phyloP scores from a whole-genome alignment of 2,888 invertebrate genomes.

The Nephrocerus scutellatus region DNA sequence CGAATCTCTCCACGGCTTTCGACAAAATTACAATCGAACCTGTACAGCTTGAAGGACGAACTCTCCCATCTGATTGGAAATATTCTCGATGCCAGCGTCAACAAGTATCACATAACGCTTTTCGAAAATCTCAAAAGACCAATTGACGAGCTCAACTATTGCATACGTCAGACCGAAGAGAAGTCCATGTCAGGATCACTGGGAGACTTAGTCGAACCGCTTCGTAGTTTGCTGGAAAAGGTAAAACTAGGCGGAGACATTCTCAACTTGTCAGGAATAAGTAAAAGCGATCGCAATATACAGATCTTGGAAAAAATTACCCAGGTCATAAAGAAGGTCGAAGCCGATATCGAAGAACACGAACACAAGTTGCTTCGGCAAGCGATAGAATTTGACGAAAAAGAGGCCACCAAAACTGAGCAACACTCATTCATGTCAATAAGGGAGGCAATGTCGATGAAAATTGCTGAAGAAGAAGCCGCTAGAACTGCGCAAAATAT shows the following conservation, averaged over 20 bases:
- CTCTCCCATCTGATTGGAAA: constrained; percentile 54
- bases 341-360: constrained; percentile 42
- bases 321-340: constrained; percentile 34
- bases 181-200: constrained; percentile 44
- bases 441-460: constrained; percentile 36
- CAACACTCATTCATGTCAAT: constrained; percentile 34
- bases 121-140: constrained; percentile 51
- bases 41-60: constrained; percentile 49
- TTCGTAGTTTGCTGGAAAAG: constrained; percentile 40
- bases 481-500: constrained; percentile 28
- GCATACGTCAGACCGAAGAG: constrained; percentile 45
- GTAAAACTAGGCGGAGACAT: constrained; percentile 39
- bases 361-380: constrained; percentile 40
- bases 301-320: constrained; percentile 35
- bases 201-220: constrained; percentile 42
- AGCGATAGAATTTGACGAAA: constrained; percentile 38
- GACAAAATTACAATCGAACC: constrained; percentile 34
- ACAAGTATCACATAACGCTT: constrained; percentile 45
- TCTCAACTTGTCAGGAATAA: constrained; percentile 28
- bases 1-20: constrained; percentile 32
- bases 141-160: constrained; percentile 49
- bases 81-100: constrained; percentile 49
- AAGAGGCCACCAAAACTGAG: constrained; percentile 32
- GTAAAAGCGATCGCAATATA: constrained; percentile 33
- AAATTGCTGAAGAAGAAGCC: constrained; percentile 36